These are phyloP conservation scores for Trichogramma dendrolimi DNA, from an alignment of 2,888 invertebrate genomes.

Conservation along the genomic window DNA sequence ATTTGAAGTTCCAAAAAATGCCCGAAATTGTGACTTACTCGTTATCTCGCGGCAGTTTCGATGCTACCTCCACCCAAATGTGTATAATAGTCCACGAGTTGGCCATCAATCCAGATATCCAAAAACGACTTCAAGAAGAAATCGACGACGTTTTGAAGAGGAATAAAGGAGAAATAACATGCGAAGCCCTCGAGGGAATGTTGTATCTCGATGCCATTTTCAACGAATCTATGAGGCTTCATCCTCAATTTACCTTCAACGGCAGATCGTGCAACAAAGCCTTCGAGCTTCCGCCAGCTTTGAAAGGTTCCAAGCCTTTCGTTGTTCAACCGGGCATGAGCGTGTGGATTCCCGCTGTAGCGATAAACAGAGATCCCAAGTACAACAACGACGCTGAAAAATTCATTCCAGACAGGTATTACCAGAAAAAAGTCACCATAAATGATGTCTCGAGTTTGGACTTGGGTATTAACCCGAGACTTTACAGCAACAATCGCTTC, in stretches of 20 bases:
- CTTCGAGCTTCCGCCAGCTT: conserved; percentile 42
- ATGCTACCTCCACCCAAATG: conserved; percentile 37
- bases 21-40: conserved; percentile 24
- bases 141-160: conserved; percentile 40
- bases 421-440: conserved; percentile 9
- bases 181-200: conserved; percentile 53
- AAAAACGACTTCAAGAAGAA: conserved; percentile 39
- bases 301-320: conserved; percentile 39
- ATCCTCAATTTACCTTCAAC: conserved; percentile 35
- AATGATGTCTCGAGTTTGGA: conserved; percentile 16
- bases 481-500: conserved; percentile 45
- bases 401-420: conserved; percentile 51
- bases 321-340: conserved; percentile 40
- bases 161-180: conserved; percentile 44
- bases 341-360: conserved; percentile 43
- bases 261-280: conserved; percentile 43
- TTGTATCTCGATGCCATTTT: conserved; percentile 58
- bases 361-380: conserved; percentile 46
- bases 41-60: conserved; percentile 39
- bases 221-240: conserved; percentile 41
- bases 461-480: conserved; percentile 48
- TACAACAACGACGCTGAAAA: conserved; percentile 47
- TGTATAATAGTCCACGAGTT: conserved; percentile 37
- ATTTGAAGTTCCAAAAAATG: conserved; percentile 23
- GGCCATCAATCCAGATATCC: conserved; percentile 35